A percentile compares a stretch with the other conserved stretches of the same genome.
Evolutionary conservation across 2,797 vertebrate species (phyloP).

Genomic region (Arctocebus calabarensis): DNA sequence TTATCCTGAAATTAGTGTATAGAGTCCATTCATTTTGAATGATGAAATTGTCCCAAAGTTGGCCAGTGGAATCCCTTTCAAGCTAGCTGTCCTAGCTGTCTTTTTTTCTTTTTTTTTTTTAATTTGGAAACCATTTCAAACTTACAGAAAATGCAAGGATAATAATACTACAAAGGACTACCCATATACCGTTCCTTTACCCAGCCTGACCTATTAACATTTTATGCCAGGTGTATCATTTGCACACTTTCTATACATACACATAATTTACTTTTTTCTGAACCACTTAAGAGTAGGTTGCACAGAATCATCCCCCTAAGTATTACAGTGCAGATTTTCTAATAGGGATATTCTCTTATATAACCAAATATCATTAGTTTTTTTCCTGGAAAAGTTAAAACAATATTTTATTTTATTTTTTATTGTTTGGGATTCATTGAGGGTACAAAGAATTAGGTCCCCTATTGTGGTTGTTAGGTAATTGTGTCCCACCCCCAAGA

Average conservation of each 20-base stretch:
- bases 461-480: too few relatives aligned
- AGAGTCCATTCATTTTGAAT: not conserved
- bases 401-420: too few relatives aligned
- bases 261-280: not conserved
- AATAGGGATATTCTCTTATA: not conserved
- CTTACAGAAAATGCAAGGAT: not conserved
- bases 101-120: not conserved
- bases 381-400: too few relatives aligned
- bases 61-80: not conserved
- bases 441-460: too few relatives aligned
- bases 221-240: not conserved
- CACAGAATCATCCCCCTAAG: not conserved
- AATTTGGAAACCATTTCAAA: conserved; percentile 39
- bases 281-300: not conserved
- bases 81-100: not conserved
- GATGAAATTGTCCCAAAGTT: not conserved
- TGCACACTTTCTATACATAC: not conserved
- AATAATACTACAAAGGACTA: not conserved
- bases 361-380: not conserved
- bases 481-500: too few relatives aligned
- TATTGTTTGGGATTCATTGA: too few relatives aligned
- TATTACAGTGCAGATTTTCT: not conserved
- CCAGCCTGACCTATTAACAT: not conserved
- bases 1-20: not conserved
- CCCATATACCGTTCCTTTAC: not conserved